Percentiles rank a stretch among this genome's conserved stretches.
Evolutionary conservation across 2,113 vertebrate species (phyloP).

Genomic region (Cephalopholis sonnerati): DNA sequence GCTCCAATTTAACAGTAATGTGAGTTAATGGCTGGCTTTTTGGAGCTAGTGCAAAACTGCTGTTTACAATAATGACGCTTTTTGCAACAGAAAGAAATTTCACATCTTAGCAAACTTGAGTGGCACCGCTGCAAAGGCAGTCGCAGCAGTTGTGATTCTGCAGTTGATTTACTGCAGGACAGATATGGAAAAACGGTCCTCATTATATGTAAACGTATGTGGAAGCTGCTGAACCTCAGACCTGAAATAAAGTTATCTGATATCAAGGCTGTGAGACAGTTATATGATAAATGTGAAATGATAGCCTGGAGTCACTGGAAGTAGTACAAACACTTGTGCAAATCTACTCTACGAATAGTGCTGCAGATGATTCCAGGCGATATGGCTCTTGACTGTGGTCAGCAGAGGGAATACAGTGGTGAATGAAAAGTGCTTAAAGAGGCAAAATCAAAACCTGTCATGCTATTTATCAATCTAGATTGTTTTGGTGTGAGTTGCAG

Average conservation of each 20-base stretch:
- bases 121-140: too few relatives aligned
- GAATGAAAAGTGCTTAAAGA: slow-evolving; percentile 1
- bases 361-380: not conserved
- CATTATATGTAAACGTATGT: not conserved
- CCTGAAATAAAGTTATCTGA: slow-evolving; percentile 7
- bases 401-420: not conserved
- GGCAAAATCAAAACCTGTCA: too few relatives aligned
- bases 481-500: too few relatives aligned
- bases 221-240: not conserved
- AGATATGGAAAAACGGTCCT: slow-evolving; percentile 16
- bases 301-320: too few relatives aligned
- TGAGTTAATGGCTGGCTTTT: not conserved
- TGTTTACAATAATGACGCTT: not conserved
- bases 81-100: too few relatives aligned
- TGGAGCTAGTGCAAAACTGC: slow-evolving; percentile 3
- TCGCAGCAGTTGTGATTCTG: not conserved
- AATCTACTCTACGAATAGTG: too few relatives aligned
- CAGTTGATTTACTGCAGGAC: slow-evolving; percentile 12
- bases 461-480: too few relatives aligned
- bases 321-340: too few relatives aligned
- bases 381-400: slow-evolving; percentile 2
- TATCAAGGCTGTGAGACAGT: not conserved
- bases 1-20: too few relatives aligned
- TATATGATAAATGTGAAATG: not conserved
- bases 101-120: too few relatives aligned